Base-by-base conservation (phyloP, 2,888 invertebrate species). In the Mesorhabditis belari region DNA sequence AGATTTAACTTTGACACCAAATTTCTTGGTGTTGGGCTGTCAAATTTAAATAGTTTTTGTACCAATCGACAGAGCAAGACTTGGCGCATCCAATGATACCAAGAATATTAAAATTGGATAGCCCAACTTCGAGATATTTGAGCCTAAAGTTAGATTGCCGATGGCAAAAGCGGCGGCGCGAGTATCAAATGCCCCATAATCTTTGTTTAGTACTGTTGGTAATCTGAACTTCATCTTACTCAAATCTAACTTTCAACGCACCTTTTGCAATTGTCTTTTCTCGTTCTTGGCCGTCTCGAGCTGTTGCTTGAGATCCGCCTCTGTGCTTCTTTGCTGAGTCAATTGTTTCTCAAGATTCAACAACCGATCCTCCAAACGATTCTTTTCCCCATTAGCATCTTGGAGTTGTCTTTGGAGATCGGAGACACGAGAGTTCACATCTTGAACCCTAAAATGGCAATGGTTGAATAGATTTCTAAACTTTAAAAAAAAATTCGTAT, bases 321-420 rank as follows among this genome's bases (percentile, higher is more conserved):
- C 79, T 5, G 66, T 67, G 29, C 70, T 67, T 52, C 77, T 70
- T 57, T 75, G 69, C 4, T 70, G 67, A 44, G 74, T 67, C 56
- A 76, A 60, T 23, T 74, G 72, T 63, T 79, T 79, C 29, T 79
- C 79, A n/a, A 77, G 64, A 1, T 68, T 67, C 23, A 77, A 63
- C 19, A 80, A 62, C 58, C 76, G 54, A 60, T 79, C 76, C 49
- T 79, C 79, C 5, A 73, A 61, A 12, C 79, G 65, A 57, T 80
- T 76, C 68, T 79, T 79, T 58, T 78, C 78, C 0, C 69, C 62
- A 59, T 74, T 71, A 52, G 70, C 70, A 49, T 79, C 79, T 58
- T 79, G 77, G 4, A 79, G 65, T 64, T 79, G 79, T 19, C 78
- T 62, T 62, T 79, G 79, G 29, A 79, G 70, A 49, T 79, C 79